Base-by-base conservation (phyloP, 2,888 invertebrate species). In the Dichetophora obliterata region DNA sequence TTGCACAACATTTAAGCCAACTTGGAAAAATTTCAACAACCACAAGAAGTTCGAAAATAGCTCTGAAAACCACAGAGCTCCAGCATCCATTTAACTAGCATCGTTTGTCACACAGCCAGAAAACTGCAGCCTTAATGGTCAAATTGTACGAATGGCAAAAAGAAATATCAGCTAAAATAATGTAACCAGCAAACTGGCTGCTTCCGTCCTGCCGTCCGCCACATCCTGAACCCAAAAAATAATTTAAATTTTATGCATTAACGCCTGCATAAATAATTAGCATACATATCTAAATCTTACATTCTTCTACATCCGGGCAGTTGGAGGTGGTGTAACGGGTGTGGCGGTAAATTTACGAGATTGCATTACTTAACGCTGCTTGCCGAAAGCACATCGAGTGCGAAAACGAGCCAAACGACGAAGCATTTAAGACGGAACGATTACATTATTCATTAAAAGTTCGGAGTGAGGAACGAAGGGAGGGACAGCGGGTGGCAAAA, bases 371-470 rank as follows among this genome's bases (percentile, higher is more conserved):
- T 43, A 43, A 43, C 72, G 54, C 77, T 77, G 63, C 68, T 68
- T 59, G 70, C 57, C 63, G 57, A 43, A 77, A 72, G 34, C 72
- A 75, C 34, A 54, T 68, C 75, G 75, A 77, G 75, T 75, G 78
- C 75, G 76, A 43, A 78, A 79, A 75, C 70, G 77, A 77, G 37
- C 22, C 16, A 34, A 66, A 37, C 11, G 27, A 59, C 50, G 16
- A 78, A 79, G 78, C 77, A 76, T 77, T 80, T 74, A 77, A 79
- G 80, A 80, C 77, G 79, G 72, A 79, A 78, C 73, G 80, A 78
- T 78, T 80, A 80, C 78, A 80, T 75, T 81, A 80, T 81, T 79
- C 80, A 81, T 81, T 81, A 81, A 79, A 80, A 80, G 78, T 78
- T 80, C 75, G 52, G 61, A 27, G 57, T 52, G 50, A 52, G 27